Evolutionary conservation across 2,888 invertebrate genomes (phyloP).

Genomic region (Achlya flavicornis): DNA sequence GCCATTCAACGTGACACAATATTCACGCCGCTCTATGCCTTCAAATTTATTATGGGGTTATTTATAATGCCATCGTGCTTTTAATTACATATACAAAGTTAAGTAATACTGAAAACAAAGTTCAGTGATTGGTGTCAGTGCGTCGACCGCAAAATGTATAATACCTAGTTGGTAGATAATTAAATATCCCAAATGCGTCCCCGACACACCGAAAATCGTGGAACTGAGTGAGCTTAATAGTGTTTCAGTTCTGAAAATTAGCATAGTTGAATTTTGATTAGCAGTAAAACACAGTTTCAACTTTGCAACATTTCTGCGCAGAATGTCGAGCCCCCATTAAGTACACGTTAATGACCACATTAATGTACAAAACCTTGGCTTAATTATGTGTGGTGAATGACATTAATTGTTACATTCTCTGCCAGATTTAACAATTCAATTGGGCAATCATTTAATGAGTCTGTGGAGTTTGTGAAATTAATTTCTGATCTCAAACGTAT

Average conservation of each 20-base stretch:
- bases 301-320: conserved; percentile 48
- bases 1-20: too few relatives aligned
- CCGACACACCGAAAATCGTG: conserved; percentile 31
- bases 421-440: conserved; percentile 53
- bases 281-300: conserved; percentile 65
- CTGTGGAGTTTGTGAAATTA: neutral
- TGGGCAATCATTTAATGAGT: conserved; percentile 50
- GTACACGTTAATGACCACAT: conserved; percentile 51
- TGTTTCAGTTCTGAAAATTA: conserved; percentile 64
- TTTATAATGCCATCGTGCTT: neutral
- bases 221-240: conserved; percentile 53
- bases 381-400: conserved; percentile 54
- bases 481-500: too few relatives aligned
- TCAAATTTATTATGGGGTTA: neutral
- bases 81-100: neutral
- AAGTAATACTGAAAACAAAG: neutral
- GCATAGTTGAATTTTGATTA: conserved; percentile 80
- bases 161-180: conserved; percentile 40
- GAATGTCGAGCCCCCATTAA: conserved; percentile 59
- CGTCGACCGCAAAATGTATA: conserved; percentile 20
- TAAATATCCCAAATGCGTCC: conserved; percentile 41
- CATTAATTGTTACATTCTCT: conserved; percentile 48
- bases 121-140: conserved; percentile 3
- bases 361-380: conserved; percentile 72
- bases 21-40: neutral